A percentile compares a stretch with the other conserved stretches of the same genome.
phyloP scores from a whole-genome alignment of 2,797 vertebrate genomes.

The Periparus ater region DNA sequence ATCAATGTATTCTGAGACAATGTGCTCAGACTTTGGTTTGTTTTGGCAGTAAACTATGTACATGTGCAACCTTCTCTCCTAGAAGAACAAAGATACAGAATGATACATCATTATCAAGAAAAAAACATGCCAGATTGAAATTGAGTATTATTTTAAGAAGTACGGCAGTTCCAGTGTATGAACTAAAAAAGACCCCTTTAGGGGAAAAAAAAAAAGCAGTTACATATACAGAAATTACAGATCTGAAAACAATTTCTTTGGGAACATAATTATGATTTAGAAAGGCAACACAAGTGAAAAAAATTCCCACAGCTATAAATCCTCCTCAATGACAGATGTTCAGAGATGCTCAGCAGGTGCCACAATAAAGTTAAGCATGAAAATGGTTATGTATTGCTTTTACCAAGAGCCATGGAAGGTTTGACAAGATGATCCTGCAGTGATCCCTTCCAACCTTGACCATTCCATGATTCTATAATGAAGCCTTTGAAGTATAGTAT shows the following conservation, averaged over 20 bases:
- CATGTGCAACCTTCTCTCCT: conserved; percentile 98
- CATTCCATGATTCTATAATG: neutral
- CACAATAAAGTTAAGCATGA: neutral
- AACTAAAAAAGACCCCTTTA: neutral
- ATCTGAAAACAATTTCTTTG: neutral
- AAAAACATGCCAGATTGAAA: neutral
- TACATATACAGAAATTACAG: neutral
- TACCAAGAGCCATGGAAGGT: neutral
- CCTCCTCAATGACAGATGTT: neutral
- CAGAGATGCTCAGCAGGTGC: neutral
- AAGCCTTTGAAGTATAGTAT: neutral
- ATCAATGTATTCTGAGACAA: conserved; percentile 97
- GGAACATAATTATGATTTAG: neutral
- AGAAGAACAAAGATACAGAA: conserved; percentile 50
- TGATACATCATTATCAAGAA: neutral
- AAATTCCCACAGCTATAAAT: neutral
- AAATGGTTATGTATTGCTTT: neutral
- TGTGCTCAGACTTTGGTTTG: conserved; percentile 98
- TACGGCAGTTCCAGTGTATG: neutral
- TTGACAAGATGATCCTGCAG: neutral
- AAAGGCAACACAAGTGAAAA: neutral
- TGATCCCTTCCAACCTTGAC: neutral
- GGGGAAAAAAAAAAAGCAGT: neutral
- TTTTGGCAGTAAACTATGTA: conserved; percentile 99
- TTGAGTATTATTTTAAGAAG: neutral